These are phyloP conservation scores for Conus betulinus DNA, from an alignment of 1,140 invertebrate genomes.

Conservation along the genomic window DNA sequence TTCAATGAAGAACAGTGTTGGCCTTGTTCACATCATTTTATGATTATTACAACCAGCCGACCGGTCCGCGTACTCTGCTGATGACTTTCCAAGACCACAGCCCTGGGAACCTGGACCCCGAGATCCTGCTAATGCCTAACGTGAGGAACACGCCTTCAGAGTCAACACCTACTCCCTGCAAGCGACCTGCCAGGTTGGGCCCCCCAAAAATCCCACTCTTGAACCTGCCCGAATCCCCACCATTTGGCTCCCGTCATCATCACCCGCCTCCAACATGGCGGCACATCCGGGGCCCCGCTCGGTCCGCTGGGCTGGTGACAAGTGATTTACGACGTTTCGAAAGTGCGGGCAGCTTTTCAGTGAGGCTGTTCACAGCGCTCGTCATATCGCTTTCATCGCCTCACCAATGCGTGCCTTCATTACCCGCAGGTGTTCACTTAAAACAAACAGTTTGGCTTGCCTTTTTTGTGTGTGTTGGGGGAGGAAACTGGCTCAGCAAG, in stretches of 20 bases:
- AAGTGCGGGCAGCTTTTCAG: neutral
- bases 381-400: conserved; percentile 18
- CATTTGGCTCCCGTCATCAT: neutral
- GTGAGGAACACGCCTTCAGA: conserved; percentile 9
- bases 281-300: neutral
- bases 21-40: neutral
- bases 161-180: conserved; percentile 1
- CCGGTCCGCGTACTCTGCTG: neutral
- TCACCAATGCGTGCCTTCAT: neutral
- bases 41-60: neutral
- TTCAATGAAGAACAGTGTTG: neutral
- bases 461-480: neutral
- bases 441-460: conserved; percentile 27
- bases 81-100: neutral
- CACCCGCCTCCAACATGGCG: neutral
- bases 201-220: no score
- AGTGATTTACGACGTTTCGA: neutral
- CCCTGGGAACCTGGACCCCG: neutral
- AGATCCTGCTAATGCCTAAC: neutral
- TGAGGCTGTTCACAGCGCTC: neutral
- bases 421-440: conserved; percentile 25
- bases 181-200: no score
- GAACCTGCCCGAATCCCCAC: neutral
- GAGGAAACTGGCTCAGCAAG: no score
- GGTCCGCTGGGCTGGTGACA: neutral